These are phyloP conservation scores for Eumeta japonica DNA, from an alignment of 1,140 invertebrate species.

Conservation along the genomic window DNA sequence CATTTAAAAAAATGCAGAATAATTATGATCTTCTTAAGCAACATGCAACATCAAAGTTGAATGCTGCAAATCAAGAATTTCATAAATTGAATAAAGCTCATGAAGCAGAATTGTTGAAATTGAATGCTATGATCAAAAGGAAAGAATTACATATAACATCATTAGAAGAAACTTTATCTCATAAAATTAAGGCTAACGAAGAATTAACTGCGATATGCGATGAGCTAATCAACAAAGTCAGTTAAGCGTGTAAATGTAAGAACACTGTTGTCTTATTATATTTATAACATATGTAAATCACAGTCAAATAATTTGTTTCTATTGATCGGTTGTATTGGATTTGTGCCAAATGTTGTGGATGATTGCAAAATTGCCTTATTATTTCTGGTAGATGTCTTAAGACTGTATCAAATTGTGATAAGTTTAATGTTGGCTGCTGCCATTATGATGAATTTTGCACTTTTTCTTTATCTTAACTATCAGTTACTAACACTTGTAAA, in stretches of 20 bases:
- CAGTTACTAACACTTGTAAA: too few species aligned
- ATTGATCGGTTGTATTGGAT: too few species aligned
- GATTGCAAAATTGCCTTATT: too few species aligned
- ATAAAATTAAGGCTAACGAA: constrained; percentile 73
- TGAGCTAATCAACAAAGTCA: constrained; percentile 69
- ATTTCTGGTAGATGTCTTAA: too few species aligned
- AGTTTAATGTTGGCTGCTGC: too few species aligned
- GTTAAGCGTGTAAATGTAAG: constrained; percentile 15
- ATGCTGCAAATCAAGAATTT: constrained; percentile 65
- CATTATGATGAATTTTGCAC: too few species aligned
- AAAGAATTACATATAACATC: constrained; percentile 69
- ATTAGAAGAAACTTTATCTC: constrained; percentile 67
- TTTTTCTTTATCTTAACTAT: too few species aligned
- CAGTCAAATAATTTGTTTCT: too few species aligned
- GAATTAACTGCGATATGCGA: constrained; percentile 78
- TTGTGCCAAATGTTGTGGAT: too few species aligned
- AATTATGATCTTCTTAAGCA: constrained; percentile 51
- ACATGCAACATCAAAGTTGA: constrained; percentile 49
- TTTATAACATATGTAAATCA: too few species aligned
- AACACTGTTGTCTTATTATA: background rate
- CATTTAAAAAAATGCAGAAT: constrained; percentile 44
- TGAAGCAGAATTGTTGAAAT: constrained; percentile 66
- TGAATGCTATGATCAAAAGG: constrained; percentile 73
- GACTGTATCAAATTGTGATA: too few species aligned
- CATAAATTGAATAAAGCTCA: constrained; percentile 64